Evolutionary conservation across 1,140 invertebrate genomes (phyloP).

Genomic region (Trigoniulus corallinus): DNA sequence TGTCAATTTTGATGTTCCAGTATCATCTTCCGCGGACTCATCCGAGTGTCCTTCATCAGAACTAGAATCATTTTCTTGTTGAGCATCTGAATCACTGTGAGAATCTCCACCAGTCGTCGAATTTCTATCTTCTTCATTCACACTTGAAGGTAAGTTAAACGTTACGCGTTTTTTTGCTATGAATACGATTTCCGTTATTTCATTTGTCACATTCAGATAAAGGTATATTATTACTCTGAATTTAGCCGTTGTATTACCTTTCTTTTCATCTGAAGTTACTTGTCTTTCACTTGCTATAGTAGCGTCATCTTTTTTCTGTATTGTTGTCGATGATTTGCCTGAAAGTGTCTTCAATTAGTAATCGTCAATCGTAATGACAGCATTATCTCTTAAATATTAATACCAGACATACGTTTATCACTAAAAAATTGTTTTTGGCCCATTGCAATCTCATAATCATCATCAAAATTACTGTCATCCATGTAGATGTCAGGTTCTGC

Average conservation of each 20-base stretch:
- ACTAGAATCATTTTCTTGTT: constrained; percentile 10
- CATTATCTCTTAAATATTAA: background rate
- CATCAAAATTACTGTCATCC: background rate
- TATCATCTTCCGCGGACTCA: constrained; percentile 2
- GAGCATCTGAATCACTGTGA: constrained; percentile 9
- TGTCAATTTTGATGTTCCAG: constrained; percentile 4
- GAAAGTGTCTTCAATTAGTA: background rate
- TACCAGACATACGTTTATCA: background rate
- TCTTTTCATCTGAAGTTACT: background rate
- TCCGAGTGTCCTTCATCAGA: background rate
- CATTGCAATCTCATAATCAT: background rate
- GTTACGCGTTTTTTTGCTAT: background rate
- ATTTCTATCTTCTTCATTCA: constrained; percentile 12
- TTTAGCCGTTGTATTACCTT: too few relatives aligned
- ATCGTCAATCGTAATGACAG: background rate
- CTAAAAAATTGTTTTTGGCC: background rate
- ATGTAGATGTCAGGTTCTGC: constrained; percentile 6
- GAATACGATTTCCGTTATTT: background rate
- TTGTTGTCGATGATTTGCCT: background rate
- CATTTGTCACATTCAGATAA: background rate
- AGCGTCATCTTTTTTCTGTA: background rate
- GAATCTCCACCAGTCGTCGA: background rate
- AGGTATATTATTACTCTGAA: too few relatives aligned
- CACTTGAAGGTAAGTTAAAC: constrained; percentile 6
- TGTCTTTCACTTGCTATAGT: background rate